Evolutionary conservation across 2,888 invertebrate species (phyloP), one percentile per base, ranked within the genome.

Genomic region (Glyphotaelius pellucidus): DNA sequence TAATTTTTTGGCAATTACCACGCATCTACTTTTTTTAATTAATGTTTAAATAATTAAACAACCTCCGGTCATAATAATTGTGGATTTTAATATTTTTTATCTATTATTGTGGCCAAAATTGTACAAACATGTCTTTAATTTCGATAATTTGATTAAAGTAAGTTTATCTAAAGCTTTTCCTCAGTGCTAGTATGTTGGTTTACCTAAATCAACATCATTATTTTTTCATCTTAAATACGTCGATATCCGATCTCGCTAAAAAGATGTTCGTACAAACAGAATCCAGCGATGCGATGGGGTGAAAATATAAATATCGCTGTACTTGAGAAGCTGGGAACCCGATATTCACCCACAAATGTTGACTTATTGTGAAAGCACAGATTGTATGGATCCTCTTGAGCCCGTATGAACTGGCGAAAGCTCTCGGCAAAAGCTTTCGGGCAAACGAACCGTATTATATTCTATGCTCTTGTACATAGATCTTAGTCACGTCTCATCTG

Each of bases 301-400:
- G 67, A 67, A 67, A 67, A 67, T 67, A 67, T 67, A 84, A 80
- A 89, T 79, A 89, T 79, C n/a, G 38, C 19, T 35, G 32, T 80
- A 25, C 88, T 89, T 80, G 88, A 79, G 35, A 89, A 35, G 19
- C 80, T 89, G 79, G 80, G 79, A 89, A 89, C 38, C 79, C n/a
- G 88, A 89, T 89, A 89, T 79, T 79, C 88, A 19, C 42, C 32
- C 67, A n/a, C 88, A 89, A 80, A 89, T 89, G 88, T 89, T 89
- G 67, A 89, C 88, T 89, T 89, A 80, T 89, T 89, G 88, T 89
- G 79, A 89, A 89, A 89, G 88, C 88, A 89, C 88, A 79, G 88
- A 89, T 89, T 79, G 88, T 89, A 79, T 89, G 32, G 79, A 89
- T 67, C 79, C 88, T 88, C 88, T 79, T 35, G 80, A 89, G 35